Conservation (phyloP, 2,113 vertebrate species). For the Corvus moneduloides region DNA sequence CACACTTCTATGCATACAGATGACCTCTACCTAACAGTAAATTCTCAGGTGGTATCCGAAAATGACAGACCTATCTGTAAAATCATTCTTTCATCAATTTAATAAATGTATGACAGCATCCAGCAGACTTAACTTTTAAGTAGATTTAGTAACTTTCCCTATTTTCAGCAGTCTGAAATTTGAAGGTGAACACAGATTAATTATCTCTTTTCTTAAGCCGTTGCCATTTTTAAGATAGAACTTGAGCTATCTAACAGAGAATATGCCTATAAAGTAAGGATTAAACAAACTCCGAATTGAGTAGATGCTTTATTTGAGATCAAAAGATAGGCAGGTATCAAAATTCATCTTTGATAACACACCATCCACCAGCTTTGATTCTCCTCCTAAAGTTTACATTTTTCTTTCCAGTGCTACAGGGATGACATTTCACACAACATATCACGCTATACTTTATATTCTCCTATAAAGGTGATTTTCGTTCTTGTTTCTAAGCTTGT, state of each 20-base stretch:
- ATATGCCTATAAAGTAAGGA: constrained; percentile 30
- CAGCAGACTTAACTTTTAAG: constrained; percentile 26
- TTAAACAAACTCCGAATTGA: constrained; percentile 29
- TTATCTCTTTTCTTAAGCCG: constrained; percentile 54
- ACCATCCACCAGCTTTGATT: constrained; percentile 43
- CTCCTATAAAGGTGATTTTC: not conserved
- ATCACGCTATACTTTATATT: not conserved
- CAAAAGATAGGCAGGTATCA: constrained; percentile 68
- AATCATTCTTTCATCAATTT: constrained; percentile 26
- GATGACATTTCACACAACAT: constrained; percentile 9
- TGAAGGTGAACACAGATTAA: constrained; percentile 60
- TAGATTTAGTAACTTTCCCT: not conserved
- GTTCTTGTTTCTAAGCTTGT: not conserved
- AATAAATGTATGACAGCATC: constrained; percentile 22
- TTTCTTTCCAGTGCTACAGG: not conserved
- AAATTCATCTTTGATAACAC: constrained; percentile 52
- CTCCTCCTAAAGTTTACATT: constrained; percentile 13
- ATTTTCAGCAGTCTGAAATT: constrained; percentile 14
- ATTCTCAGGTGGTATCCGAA: not conserved
- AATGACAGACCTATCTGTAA: not conserved
- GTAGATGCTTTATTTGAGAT: constrained; percentile 50
- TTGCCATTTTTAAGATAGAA: constrained; percentile 54
- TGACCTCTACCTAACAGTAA: constrained; percentile 26
- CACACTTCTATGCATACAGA: not conserved
- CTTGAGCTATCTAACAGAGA: constrained; percentile 4